Evolutionary conservation across 1,140 invertebrate species (phyloP).

Genomic region (Leguminivora glycinivorella): DNA sequence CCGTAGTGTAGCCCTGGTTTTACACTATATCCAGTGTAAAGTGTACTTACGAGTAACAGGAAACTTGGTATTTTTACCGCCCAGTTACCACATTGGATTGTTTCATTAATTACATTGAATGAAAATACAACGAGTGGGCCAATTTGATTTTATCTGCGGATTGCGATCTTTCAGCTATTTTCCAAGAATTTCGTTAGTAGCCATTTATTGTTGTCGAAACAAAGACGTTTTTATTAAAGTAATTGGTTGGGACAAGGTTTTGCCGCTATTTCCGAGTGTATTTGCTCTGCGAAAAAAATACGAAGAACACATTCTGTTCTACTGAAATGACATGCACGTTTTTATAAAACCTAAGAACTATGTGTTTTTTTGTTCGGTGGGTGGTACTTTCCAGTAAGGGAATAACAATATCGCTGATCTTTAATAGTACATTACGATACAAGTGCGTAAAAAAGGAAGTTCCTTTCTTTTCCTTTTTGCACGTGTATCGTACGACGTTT

Average conservation of each 20-base stretch:
- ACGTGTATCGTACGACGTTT: too few relatives aligned
- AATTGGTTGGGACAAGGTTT: slow-evolving; percentile 22
- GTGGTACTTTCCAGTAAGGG: too few relatives aligned
- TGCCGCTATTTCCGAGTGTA: not conserved
- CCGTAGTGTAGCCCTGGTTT: too few relatives aligned
- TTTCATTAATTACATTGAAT: slow-evolving; percentile 27
- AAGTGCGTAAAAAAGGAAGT: too few relatives aligned
- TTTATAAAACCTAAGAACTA: not conserved
- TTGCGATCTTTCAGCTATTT: slow-evolving; percentile 1
- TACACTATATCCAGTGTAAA: not conserved
- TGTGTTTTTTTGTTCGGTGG: too few relatives aligned
- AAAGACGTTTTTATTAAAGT: slow-evolving; percentile 18
- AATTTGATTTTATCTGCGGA: slow-evolving; percentile 24
- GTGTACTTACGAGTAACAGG: slow-evolving; percentile 45
- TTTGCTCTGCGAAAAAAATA: not conserved
- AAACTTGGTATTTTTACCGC: slow-evolving; percentile 44
- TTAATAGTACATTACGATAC: too few relatives aligned
- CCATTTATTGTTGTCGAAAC: slow-evolving; percentile 9
- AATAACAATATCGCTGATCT: too few relatives aligned
- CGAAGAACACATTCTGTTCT: not conserved
- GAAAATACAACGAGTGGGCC: slow-evolving; percentile 20
- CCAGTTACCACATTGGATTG: not conserved
- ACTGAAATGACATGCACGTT: not conserved
- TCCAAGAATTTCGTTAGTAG: slow-evolving; percentile 10
- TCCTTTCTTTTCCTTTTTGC: too few relatives aligned